Evolutionary conservation across 2,113 vertebrate species (phyloP).

Genomic region (Semnornis frantzii): DNA sequence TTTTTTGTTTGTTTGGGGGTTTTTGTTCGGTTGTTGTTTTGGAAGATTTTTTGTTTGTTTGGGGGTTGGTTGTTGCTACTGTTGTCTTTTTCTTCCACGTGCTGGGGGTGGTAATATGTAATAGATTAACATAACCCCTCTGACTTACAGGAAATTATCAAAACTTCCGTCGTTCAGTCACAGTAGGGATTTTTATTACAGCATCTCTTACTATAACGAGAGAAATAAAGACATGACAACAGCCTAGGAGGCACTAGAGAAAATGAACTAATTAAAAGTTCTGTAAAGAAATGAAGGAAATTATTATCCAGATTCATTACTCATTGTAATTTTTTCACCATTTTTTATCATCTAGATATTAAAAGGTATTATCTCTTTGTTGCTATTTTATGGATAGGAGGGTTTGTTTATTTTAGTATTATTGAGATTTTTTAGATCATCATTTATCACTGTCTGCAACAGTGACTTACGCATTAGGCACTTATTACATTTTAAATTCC

Average conservation of each 20-base stretch:
- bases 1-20: no score
- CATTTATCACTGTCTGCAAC: background rate
- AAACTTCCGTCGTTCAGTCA: background rate
- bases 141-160: background rate
- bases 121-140: background rate
- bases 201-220: background rate
- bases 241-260: background rate
- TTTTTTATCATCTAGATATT: background rate
- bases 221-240: background rate
- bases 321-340: background rate
- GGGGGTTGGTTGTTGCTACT: no score
- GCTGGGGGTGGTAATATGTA: background rate
- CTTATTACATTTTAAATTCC: background rate
- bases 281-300: background rate
- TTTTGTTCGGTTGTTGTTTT: no score
- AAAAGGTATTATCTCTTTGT: background rate
- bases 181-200: background rate
- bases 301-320: background rate
- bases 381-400: accelerated
- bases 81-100: no score
- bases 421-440: accelerated
- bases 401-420: background rate
- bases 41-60: no score
- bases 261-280: background rate
- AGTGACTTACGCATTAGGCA: background rate